Base-by-base conservation (phyloP, 2,888 invertebrate genomes). In the Athalia cordata region DNA sequence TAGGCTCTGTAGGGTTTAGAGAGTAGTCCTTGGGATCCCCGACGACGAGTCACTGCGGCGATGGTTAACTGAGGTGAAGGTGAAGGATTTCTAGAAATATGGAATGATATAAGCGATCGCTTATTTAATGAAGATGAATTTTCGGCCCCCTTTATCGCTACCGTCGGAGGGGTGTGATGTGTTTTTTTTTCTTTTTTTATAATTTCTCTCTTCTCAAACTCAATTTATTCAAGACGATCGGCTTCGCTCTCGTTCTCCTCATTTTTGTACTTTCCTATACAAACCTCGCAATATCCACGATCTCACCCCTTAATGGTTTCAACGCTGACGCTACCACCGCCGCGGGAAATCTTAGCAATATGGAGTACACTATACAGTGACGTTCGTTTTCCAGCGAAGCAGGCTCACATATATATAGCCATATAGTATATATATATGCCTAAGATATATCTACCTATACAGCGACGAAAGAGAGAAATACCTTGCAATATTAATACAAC, bases 121-220 rank as follows among this genome's bases (percentile, higher is more conserved):
- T 59, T n/a, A 45, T 70, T 70, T 15, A 59, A 70, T 70, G 15
- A n/a, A 43, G 45, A 70, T 11, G 70, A 47, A 70, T 59, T 67
- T 50, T 50, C 7, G 57, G 55, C 11, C 15, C n/a, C 57, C 57
- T n/a, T 59, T 1, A 2, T 11, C 52, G 7, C 11, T 11, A 9
- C 52, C 8, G 8, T 52, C 52, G 3, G 8, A 29, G 29, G 8
- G 52, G 7, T 52, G 11, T 11, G 52, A 9, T 52, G 7, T 52
- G 1, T 11, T 52, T 5, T 8, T 57, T 13, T n/a, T 6, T 43
- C n/a, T 45, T 1, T 49, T 55, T 0, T 70, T 67, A 49, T 4
- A 43, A 52, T n/a, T 29, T 57, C 47, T 13, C 29, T 13, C 57
- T 47, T 70, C 68, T 1, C 0, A n/a, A 70, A 59, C n/a, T 47